Evolutionary conservation across 2,888 invertebrate species (phyloP), one percentile per base, ranked within the genome.

Genomic region (Pollenia angustigena): DNA sequence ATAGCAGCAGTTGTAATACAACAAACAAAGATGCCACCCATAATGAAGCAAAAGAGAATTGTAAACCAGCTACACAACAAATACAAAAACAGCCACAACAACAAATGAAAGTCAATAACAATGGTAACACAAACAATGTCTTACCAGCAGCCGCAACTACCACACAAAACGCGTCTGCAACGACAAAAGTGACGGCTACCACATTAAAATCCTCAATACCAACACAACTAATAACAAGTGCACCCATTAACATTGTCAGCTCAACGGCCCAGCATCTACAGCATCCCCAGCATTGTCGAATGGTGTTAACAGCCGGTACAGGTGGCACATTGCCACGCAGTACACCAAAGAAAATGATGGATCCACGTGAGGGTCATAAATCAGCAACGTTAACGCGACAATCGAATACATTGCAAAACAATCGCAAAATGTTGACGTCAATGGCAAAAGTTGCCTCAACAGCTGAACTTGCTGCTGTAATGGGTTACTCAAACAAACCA

Each of bases 241-340:
- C 79, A 69, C 86, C 88, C 82, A 88, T 88, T 32, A 88, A 76
- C 60, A 89, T 89, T 76, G 88, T 87, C 68, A 89, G 60, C 10
- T 89, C 89, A n/a, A 86, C 89, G 42, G 80, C 87, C 0, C 89
- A 89, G 76, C 75, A 85, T 84, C 66, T 89, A 14, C 91, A 90
- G 44, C 91, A 91, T 80, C 90, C 91, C 16, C 92, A 90, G 54
- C 89, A 90, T 87, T 87, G 89, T 69, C 90, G 88, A 81, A 88
- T 92, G 88, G 90, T 91, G 56, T 89, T 90, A 71, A 90, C 89
- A 89, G 89, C 89, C 83, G 92, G 92, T 85, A 72, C 74, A 79
- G 88, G 90, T 85, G 92, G 92, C 69, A 93, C 93, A 1, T 78
- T 93, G 86, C 93, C 92, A 8, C 88, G 92, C 40, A 92, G 92